These are phyloP conservation scores for Heteractis magnifica DNA, from an alignment of 92 coral and sea anemone genomes.

Conservation along the genomic window DNA sequence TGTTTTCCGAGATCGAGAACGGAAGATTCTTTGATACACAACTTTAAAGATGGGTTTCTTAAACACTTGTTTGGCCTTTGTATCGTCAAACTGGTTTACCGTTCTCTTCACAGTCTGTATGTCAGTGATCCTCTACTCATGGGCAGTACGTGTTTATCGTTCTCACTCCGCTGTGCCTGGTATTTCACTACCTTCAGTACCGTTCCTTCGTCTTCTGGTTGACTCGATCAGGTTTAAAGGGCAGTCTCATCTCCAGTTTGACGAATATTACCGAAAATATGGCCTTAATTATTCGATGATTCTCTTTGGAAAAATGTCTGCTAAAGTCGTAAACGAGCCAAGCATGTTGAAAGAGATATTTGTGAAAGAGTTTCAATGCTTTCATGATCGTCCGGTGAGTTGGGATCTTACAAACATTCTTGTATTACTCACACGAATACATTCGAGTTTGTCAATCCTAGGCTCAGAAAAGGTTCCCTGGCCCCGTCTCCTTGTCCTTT, in stretches of 20 bases:
- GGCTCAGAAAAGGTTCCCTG: no score
- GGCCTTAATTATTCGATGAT: constrained; percentile 27
- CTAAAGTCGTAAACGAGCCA: constrained; percentile 31
- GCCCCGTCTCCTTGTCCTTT: no score
- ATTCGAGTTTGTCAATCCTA: no score
- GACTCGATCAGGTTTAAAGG: constrained; percentile 17
- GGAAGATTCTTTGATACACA: not conserved
- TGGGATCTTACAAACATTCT: not conserved
- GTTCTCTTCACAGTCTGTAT: not conserved
- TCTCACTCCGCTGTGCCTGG: not conserved
- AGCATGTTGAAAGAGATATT: constrained; percentile 50
- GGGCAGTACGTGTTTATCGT: not conserved
- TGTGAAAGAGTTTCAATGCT: constrained; percentile 52
- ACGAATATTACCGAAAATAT: constrained; percentile 43
- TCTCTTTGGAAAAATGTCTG: constrained; percentile 30
- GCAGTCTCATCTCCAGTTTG: constrained; percentile 24
- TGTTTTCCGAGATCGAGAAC: not conserved
- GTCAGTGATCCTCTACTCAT: not conserved
- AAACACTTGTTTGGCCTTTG: not conserved
- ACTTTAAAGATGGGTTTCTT: not conserved
- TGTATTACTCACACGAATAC: not conserved
- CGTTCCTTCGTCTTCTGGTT: constrained; percentile 16
- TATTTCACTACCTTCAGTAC: not conserved
- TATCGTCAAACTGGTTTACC: not conserved
- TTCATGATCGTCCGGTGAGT: constrained; percentile 56